A percentile compares a stretch with the other conserved stretches of the same genome.
phyloP scores from a whole-genome alignment of 2,888 invertebrate genomes.

The Tenthredo livida region DNA sequence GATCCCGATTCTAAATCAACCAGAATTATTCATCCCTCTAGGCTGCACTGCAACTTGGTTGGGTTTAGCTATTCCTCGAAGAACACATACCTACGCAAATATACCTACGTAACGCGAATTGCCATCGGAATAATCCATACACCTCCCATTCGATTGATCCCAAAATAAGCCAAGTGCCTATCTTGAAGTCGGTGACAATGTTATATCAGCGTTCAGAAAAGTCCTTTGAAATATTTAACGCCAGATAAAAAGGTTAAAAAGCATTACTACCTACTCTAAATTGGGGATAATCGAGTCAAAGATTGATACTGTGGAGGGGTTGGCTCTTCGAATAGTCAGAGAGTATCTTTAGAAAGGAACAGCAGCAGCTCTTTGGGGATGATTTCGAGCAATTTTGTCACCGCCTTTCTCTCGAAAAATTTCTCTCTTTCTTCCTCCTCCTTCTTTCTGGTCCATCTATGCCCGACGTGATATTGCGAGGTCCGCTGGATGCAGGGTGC shows the following conservation, averaged over 20 bases:
- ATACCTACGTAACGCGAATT: not conserved
- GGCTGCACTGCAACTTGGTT: not conserved
- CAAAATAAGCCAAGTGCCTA: not conserved
- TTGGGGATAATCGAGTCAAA: conserved; percentile 40
- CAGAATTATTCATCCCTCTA: conserved; percentile 28
- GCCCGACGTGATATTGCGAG: conserved; percentile 39
- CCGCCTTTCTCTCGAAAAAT: conserved; percentile 33
- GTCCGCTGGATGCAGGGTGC: conserved; percentile 47
- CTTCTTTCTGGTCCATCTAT: not conserved
- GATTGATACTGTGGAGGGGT: conserved; percentile 29
- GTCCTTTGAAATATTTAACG: conserved; percentile 6
- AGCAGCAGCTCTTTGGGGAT: conserved; percentile 45
- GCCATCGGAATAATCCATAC: conserved; percentile 3
- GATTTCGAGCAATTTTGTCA: conserved; percentile 50
- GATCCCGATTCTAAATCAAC: conserved; percentile 10
- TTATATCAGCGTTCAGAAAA: not conserved
- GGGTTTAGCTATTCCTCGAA: not conserved
- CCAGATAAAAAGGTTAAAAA: not conserved
- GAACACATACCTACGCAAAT: not conserved
- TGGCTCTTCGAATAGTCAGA: conserved; percentile 18
- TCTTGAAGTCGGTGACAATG: not conserved
- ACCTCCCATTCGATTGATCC: not conserved
- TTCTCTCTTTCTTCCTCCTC: conserved; percentile 43
- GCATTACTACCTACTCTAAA: not conserved
- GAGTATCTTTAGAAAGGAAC: not conserved